These are phyloP conservation scores for Boloria euphrosyne DNA, from an alignment of 2,888 invertebrate species.

Conservation along the genomic window DNA sequence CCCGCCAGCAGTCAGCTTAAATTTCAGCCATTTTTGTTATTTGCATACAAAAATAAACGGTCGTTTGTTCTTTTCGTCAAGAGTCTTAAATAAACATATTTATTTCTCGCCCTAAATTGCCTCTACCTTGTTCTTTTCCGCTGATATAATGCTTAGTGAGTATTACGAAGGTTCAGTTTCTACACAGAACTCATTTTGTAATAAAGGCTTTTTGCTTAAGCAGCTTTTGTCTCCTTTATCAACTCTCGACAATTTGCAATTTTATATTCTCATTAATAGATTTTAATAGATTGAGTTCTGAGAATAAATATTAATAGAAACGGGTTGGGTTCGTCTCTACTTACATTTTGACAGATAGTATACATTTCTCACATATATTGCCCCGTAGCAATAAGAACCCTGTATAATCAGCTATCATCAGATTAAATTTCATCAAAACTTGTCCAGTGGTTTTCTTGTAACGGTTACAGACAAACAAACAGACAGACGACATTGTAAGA, in stretches of 20 bases:
- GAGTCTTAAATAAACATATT: slow-evolving; percentile 22
- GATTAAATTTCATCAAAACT: too few relatives aligned
- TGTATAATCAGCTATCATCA: too few relatives aligned
- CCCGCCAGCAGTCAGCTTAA: too few relatives aligned
- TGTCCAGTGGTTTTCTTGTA: too few relatives aligned
- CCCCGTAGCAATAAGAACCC: too few relatives aligned
- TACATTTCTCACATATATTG: too few relatives aligned
- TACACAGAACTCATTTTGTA: slow-evolving; percentile 30
- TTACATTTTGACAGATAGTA: too few relatives aligned
- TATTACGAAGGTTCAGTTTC: slow-evolving; percentile 26
- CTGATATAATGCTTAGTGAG: slow-evolving; percentile 35
- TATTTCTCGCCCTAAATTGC: slow-evolving; percentile 45
- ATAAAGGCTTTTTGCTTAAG: slow-evolving; percentile 19
- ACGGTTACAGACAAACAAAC: too few relatives aligned
- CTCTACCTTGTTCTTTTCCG: slow-evolving; percentile 43
- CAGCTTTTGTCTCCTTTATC: slow-evolving; percentile 4
- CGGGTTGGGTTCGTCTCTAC: not conserved
- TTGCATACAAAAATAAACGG: not conserved
- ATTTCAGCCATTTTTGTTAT: not conserved
- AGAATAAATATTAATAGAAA: not conserved
- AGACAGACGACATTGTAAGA: too few relatives aligned
- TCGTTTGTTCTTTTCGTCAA: not conserved
- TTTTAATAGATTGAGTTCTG: not conserved
- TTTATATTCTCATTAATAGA: not conserved
- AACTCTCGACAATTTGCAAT: not conserved